These are phyloP conservation scores for Marasmarcha lunaedactyla DNA, from an alignment of 2,888 invertebrate genomes.

Conservation along the genomic window DNA sequence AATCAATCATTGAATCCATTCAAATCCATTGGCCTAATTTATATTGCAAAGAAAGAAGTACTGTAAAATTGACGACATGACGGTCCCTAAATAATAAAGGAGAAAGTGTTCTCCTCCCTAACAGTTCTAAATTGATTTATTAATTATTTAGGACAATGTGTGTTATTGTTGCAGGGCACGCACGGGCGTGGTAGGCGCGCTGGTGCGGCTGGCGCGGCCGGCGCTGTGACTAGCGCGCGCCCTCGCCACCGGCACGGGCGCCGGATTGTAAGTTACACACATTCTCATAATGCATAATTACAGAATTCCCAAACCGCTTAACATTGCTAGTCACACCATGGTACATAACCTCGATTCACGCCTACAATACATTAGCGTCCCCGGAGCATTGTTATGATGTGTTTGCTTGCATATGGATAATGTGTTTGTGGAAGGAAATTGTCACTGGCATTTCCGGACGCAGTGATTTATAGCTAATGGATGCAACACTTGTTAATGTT, in stretches of 20 bases:
- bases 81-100: no score
- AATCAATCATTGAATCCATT: no score
- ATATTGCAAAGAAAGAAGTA: no score
- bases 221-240: constrained; percentile 64
- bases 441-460: background rate
- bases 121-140: no score
- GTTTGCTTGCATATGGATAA: background rate
- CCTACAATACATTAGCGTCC: background rate
- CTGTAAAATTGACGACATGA: no score
- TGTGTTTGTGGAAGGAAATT: constrained; percentile 1
- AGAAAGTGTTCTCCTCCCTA: no score
- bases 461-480: background rate
- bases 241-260: constrained; percentile 58
- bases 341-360: no score
- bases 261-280: constrained; percentile 52
- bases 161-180: constrained; percentile 52
- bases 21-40: no score
- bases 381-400: background rate
- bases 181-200: constrained; percentile 56
- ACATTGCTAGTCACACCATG: no score
- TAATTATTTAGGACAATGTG: no score
- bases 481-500: background rate
- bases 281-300: background rate
- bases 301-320: constrained; percentile 3
- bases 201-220: constrained; percentile 48